Evolutionary conservation across 2,888 invertebrate species (phyloP), one percentile per base, ranked within the genome.

Genomic region (Trissolcus japonicus): DNA sequence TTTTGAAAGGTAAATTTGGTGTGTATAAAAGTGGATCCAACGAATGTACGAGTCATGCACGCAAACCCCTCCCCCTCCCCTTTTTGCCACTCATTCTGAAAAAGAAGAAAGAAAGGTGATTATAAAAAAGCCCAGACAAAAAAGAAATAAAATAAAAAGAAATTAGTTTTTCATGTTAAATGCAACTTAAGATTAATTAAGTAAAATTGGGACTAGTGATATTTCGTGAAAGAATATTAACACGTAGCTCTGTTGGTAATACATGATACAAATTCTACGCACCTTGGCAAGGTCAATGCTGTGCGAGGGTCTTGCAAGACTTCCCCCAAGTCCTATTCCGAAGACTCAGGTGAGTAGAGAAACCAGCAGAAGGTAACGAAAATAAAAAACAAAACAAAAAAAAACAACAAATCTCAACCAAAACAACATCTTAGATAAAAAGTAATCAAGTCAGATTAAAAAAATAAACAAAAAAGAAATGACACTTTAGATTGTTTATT

Each of bases 221-320:
- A 88, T 88, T 89, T 89, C 89, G 88, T 89, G 87, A 89, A 86
- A 88, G 83, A 88, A 88, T 89, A 89, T 89, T 89, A 89, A 89
- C 88, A 89, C 89, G 89, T 89, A 89, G 89, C 88, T 89, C 88
- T 89, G 89, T 89, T 89, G 89, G 87, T 88, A 89, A 89, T 89
- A 88, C 89, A 89, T 89, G 89, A 88, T 88, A 89, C 89, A 86
- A 89, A 88, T 87, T 89, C 89, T 88, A 86, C 88, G 88, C 89
- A 88, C 86, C 88, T 89, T 85, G 89, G 88, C 88, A 89, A 89
- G 89, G 88, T 89, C 89, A 88, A 87, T 88, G 89, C 89, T 89
- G 89, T 87, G 85, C 86, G 87, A 88, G 88, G 89, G 89, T 88
- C 89, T 89, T 88, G 86, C 89, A 87, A 88, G 88, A 88, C 87